Evolutionary conservation across 2,888 invertebrate genomes (phyloP).

Genomic region (Agrochola lota): DNA sequence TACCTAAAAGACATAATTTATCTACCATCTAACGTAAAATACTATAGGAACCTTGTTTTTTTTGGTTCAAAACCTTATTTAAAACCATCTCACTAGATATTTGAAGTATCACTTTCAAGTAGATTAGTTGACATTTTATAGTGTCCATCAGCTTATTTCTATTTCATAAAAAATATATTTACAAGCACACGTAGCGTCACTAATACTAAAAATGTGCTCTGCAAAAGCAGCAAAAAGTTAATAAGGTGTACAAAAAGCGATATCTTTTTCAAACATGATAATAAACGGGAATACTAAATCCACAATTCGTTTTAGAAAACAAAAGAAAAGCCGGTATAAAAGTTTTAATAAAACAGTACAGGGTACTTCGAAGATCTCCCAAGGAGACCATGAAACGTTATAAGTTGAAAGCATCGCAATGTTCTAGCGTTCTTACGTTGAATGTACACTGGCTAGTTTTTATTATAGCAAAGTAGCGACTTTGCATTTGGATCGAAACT

Average conservation of each 20-base stretch:
- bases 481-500: not conserved
- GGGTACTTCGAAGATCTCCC: slow-evolving; percentile 65
- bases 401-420: slow-evolving; percentile 69
- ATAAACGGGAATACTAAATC: slow-evolving; percentile 46
- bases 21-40: not conserved
- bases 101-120: not conserved
- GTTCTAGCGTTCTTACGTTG: slow-evolving; percentile 53
- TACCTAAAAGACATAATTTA: not conserved
- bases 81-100: not conserved
- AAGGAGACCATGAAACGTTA: slow-evolving; percentile 69
- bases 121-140: slow-evolving; percentile 10
- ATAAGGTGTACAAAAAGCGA: slow-evolving; percentile 14
- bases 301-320: slow-evolving; percentile 54
- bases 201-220: not conserved
- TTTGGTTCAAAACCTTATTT: not conserved
- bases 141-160: not conserved
- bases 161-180: not conserved
- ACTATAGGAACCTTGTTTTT: too few relatives aligned
- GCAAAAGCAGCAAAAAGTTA: slow-evolving; percentile 5
- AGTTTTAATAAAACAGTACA: slow-evolving; percentile 72
- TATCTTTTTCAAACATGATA: slow-evolving; percentile 23
- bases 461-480: not conserved
- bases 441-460: slow-evolving; percentile 26
- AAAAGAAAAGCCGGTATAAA: slow-evolving; percentile 58
- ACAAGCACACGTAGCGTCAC: not conserved